Conservation (phyloP, 2,888 invertebrate genomes). For the Leucophenga montana region DNA sequence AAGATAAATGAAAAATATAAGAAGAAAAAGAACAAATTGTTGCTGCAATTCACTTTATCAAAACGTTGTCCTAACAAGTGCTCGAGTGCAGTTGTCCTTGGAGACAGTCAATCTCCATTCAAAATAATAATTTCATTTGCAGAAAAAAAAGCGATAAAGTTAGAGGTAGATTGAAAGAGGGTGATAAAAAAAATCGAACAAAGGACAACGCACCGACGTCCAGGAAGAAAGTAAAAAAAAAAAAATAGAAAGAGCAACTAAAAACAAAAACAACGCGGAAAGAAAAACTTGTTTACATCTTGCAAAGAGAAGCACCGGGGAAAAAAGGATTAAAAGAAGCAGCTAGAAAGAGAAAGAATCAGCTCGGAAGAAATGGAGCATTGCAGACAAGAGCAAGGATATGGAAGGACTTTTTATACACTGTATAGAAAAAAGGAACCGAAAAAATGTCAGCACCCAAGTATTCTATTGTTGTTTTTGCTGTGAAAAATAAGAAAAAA, state of each 20-base stretch:
- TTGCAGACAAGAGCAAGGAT: conserved; percentile 51
- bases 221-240: conserved; percentile 29
- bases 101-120: conserved; percentile 69
- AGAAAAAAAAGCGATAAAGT: conserved; percentile 31
- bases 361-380: conserved; percentile 31
- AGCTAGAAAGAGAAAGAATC: conserved; percentile 37
- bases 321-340: conserved; percentile 40
- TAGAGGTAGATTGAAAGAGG: conserved; percentile 28
- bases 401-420: too few species aligned
- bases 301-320: conserved; percentile 45
- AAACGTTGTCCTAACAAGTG: conserved; percentile 7
- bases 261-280: conserved; percentile 44
- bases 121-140: conserved; percentile 62
- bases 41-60: conserved; percentile 31
- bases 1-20: background rate
- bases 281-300: conserved; percentile 68
- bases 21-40: conserved; percentile 31
- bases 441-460: background rate
- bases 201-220: background rate
- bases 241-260: conserved; percentile 35
- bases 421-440: background rate
- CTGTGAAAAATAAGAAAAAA: conserved; percentile 27
- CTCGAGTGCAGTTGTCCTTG: conserved; percentile 60
- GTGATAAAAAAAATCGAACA: conserved; percentile 31
- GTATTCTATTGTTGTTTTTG: conserved; percentile 7